Base-by-base conservation (phyloP, 92 coral and sea anemone genomes). In the Zoanthus sansibaricus region DNA sequence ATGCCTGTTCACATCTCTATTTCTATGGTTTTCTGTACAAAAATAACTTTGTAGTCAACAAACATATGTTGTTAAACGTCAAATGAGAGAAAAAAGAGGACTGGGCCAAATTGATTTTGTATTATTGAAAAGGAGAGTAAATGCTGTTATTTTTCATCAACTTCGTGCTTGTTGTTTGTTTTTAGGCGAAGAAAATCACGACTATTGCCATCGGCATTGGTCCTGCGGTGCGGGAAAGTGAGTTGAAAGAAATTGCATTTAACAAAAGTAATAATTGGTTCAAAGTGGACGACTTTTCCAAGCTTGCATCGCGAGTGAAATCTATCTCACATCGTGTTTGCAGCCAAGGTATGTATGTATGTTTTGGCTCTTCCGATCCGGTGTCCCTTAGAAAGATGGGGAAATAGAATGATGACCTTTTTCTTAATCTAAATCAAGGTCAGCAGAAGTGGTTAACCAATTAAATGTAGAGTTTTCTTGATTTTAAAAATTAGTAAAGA, bases 201-300 rank as follows among this genome's bases (percentile, higher is more conserved):
- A 91, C 90, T 3, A 71, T 95, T 46, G 91, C 92, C 0, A 88
- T 95, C 33, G 94, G 94, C 55, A 86, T 92, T 18, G 96, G 98
- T 16, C 85, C 91, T 12, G 88, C 93, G 15, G 91, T 86, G 32
- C 88, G 82, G 30, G 87, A 82, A 20, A 89, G 84, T 37, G 96
- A 95, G 54, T 71, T 93, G 75, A 78, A 54, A 59, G 89, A 86
- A 15, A 90, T 95, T 49, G 95, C 94, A 52, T 68, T 93, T 86
- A 83, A 84, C 33, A 91, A 79, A n/a, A 25, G 82, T 64, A 80
- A 77, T 1, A 91, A 95, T 74, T 83, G 90, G 52, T 52, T 95
- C 56, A 93, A 89, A 68, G 76, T 95, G 6, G 69, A 54, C 8
- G 87, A 87, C 30, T 95, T 86, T 82, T 79, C 56, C 49, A 91